These are phyloP conservation scores for Coranthus polyacanthus DNA, from an alignment of 2,797 vertebrate genomes.

Conservation along the genomic window DNA sequence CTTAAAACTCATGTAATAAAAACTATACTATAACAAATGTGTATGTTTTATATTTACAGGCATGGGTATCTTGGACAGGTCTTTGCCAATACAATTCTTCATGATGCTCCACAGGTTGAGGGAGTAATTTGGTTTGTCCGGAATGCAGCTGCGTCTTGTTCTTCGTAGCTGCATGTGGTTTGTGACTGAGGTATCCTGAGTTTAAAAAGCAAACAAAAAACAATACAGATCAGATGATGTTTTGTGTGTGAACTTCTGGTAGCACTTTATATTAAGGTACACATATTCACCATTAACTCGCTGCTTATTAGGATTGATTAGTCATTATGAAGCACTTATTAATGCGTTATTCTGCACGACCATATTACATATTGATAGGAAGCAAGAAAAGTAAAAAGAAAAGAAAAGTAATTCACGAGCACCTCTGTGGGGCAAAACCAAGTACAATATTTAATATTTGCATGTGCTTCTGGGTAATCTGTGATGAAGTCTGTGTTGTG, in stretches of 20 bases:
- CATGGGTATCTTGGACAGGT: slow-evolving; percentile 96
- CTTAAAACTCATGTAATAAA: not conserved
- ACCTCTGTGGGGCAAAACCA: too few relatives aligned
- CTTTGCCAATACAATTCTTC: slow-evolving; percentile 98
- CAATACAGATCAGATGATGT: not conserved
- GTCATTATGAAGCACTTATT: too few relatives aligned
- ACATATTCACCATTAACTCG: not conserved
- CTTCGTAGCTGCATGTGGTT: slow-evolving; percentile 77
- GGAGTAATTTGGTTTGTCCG: slow-evolving; percentile 96
- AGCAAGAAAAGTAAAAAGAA: too few relatives aligned
- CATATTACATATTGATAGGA: too few relatives aligned
- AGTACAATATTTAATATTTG: too few relatives aligned
- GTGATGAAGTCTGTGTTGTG: too few relatives aligned
- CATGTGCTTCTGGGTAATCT: too few relatives aligned
- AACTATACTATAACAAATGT: not conserved
- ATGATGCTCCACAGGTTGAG: slow-evolving; percentile 98
- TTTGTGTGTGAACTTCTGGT: not conserved
- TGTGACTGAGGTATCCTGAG: slow-evolving; percentile 74
- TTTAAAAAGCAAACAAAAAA: slow-evolving; percentile 1
- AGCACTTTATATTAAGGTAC: not conserved
- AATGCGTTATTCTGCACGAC: too few relatives aligned
- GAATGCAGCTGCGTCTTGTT: slow-evolving; percentile 90
- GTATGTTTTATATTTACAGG: slow-evolving; percentile 82
- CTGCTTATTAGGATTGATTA: too few relatives aligned
- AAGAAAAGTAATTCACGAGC: too few relatives aligned